A percentile compares a stretch with the other conserved stretches of the same genome.
These are phyloP conservation scores for Thalassoma bifasciatum DNA, from an alignment of 2,113 vertebrate genomes.

Conservation along the genomic window DNA sequence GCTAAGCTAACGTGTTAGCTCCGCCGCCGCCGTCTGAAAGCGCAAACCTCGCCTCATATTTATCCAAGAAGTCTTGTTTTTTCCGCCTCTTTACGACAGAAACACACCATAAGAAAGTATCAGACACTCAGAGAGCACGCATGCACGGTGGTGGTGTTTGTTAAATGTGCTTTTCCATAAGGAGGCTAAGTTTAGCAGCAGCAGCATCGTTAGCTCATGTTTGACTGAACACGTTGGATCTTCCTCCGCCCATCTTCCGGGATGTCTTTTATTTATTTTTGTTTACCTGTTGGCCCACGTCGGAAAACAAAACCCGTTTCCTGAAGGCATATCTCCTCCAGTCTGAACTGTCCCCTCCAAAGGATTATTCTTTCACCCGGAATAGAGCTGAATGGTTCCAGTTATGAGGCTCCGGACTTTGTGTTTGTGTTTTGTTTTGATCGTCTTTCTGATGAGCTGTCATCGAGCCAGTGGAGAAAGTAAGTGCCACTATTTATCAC, in stretches of 20 bases:
- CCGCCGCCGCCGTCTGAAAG: constrained; percentile 20
- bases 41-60: constrained; percentile 24
- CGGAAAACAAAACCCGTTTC: constrained; percentile 69
- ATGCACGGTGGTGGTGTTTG: not conserved
- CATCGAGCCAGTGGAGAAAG: constrained; percentile 78
- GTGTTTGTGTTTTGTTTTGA: constrained; percentile 70
- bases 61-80: constrained; percentile 10
- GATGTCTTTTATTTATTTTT: constrained; percentile 77
- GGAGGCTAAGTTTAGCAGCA: constrained; percentile 58
- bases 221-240: constrained; percentile 82
- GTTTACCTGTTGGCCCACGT: constrained; percentile 72
- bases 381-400: constrained; percentile 55
- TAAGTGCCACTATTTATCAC: constrained; percentile 70
- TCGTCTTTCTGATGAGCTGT: constrained; percentile 75
- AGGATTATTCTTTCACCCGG: constrained; percentile 53
- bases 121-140: not conserved
- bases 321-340: constrained; percentile 41
- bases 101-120: not conserved
- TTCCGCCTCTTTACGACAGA: not conserved
- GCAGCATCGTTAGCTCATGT: constrained; percentile 57
- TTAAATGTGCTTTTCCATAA: constrained; percentile 7
- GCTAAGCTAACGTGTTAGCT: constrained; percentile 41
- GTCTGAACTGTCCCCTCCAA: constrained; percentile 14
- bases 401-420: constrained; percentile 79
- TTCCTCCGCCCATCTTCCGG: constrained; percentile 83